A percentile compares a stretch with the other conserved stretches of the same genome.
Conservation (phyloP, 2,888 invertebrate species). For the Erpobdella octoculata region DNA sequence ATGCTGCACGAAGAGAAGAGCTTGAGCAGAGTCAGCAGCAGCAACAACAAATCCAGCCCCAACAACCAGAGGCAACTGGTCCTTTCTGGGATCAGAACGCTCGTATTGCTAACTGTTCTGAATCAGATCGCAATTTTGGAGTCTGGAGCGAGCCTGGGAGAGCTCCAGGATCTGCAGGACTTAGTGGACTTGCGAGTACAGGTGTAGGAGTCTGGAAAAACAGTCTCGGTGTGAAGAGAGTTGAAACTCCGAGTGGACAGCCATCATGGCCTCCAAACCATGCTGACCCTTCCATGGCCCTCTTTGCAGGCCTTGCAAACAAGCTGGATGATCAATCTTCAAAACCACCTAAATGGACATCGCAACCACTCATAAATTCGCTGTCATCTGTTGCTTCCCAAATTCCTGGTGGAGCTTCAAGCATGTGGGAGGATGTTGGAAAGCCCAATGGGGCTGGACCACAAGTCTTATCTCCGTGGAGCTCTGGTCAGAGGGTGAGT, state of each 20-base stretch:
- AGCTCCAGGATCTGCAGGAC: neutral
- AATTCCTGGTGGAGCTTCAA: neutral
- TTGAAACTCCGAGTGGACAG: conserved; percentile 8
- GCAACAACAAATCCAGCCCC: neutral
- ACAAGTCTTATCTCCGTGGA: conserved; percentile 13
- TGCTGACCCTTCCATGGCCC: neutral
- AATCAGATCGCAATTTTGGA: conserved; percentile 26
- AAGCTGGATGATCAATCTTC: conserved; percentile 11
- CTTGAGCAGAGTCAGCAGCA: neutral
- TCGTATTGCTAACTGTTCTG: conserved; percentile 24
- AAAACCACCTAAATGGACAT: conserved; percentile 8
- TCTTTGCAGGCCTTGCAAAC: conserved; percentile 11
- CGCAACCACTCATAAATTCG: neutral
- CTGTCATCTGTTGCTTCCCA: neutral
- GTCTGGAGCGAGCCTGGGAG: conserved; percentile 26
- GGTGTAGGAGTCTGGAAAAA: conserved; percentile 16
- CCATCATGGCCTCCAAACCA: neutral
- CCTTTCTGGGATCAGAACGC: conserved; percentile 25
- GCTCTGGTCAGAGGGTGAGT: conserved; percentile 26
- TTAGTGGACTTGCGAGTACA: neutral
- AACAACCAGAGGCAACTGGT: conserved; percentile 14
- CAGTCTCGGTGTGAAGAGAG: conserved; percentile 7
- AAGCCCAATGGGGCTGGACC: neutral
- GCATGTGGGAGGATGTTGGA: neutral
- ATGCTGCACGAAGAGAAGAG: conserved; percentile 15